Evolutionary conservation across 1,140 invertebrate species (phyloP).

Genomic region (Zaprionus camerounensis): DNA sequence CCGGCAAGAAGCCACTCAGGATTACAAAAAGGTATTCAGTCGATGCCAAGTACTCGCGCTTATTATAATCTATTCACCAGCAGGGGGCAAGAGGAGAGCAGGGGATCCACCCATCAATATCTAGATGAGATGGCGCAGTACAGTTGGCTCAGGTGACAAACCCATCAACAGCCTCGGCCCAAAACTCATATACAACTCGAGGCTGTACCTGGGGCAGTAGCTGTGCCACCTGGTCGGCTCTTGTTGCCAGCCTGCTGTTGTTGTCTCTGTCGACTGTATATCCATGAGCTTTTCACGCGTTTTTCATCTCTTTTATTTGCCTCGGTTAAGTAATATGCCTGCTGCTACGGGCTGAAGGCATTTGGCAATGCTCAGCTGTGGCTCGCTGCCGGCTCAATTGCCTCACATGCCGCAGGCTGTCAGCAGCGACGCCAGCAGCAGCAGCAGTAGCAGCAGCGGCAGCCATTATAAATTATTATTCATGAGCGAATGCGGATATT

Average conservation of each 20-base stretch:
- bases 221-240: conserved; percentile 26
- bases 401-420: conserved; percentile 3
- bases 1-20: conserved; percentile 13
- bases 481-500: conserved; percentile 82
- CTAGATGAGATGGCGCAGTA: background rate
- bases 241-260: background rate
- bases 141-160: conserved; percentile 8
- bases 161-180: background rate
- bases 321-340: conserved; percentile 42
- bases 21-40: conserved; percentile 21
- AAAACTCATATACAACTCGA: background rate
- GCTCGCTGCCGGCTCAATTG: conserved; percentile 33
- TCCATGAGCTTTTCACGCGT: background rate
- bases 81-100: background rate
- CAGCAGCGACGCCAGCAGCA: background rate
- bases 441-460: background rate
- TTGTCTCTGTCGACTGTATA: background rate
- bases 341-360: conserved; percentile 22
- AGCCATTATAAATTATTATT: conserved; percentile 82
- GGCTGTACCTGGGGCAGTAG: background rate
- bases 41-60: background rate
- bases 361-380: conserved; percentile 30
- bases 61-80: conserved; percentile 13
- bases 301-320: conserved; percentile 26
- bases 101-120: background rate